These are phyloP conservation scores for Lepus townsendii DNA, from an alignment of 2,797 vertebrate species.

Conservation along the genomic window DNA sequence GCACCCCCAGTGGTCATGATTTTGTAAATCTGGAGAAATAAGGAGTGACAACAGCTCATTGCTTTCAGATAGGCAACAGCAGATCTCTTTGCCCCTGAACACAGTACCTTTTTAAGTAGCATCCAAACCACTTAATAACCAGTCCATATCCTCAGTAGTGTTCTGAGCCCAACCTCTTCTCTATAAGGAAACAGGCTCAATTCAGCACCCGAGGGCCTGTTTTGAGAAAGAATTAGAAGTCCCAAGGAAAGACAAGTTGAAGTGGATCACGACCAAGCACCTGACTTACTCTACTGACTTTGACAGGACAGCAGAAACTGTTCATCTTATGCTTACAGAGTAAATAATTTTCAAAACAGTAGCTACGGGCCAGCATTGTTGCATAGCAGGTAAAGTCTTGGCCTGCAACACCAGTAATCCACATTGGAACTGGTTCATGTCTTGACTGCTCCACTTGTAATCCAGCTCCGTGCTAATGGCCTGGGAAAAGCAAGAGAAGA, in stretches of 20 bases:
- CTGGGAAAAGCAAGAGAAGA: no score
- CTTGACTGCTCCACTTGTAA: no score
- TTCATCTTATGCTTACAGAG: conserved; percentile 20
- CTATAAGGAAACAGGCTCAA: neutral
- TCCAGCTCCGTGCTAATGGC: no score
- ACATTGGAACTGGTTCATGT: no score
- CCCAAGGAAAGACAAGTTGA: neutral
- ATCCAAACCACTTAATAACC: neutral
- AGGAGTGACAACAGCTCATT: neutral
- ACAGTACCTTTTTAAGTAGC: neutral
- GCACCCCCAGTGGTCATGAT: neutral
- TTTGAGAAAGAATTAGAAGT: neutral
- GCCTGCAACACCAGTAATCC: no score
- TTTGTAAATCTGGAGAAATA: neutral
- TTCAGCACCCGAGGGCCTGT: neutral
- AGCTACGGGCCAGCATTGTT: neutral
- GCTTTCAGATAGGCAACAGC: conserved; percentile 12
- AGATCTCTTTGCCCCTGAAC: neutral
- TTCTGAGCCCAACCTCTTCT: neutral
- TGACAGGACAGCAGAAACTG: neutral
- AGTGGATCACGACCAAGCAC: neutral
- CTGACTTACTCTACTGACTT: neutral
- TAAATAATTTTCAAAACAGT: conserved; percentile 41
- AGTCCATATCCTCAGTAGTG: neutral
- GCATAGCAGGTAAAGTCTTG: no score